Evolutionary conservation across 1,140 invertebrate genomes (phyloP).

Genomic region (Trichomalopsis sarcophagae): DNA sequence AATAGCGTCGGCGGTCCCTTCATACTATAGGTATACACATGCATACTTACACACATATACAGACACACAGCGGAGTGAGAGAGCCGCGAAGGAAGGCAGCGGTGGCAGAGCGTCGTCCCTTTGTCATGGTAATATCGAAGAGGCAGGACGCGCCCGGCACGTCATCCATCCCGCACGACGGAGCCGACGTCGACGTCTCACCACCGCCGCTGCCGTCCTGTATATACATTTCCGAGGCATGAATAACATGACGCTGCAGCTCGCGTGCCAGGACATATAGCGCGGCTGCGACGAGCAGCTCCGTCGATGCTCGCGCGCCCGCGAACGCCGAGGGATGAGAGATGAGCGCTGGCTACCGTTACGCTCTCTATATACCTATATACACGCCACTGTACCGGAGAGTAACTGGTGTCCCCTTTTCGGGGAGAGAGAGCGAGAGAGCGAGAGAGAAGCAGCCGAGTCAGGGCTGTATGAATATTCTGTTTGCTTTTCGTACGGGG

Average conservation of each 20-base stretch:
- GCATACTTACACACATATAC: constrained; percentile 43
- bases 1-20: constrained; percentile 65
- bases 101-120: constrained; percentile 62
- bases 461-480: constrained; percentile 49
- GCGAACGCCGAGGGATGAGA: background rate
- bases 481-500: constrained; percentile 32
- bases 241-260: constrained; percentile 46
- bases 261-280: constrained; percentile 11
- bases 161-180: constrained; percentile 59
- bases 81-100: background rate
- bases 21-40: constrained; percentile 11
- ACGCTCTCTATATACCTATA: background rate
- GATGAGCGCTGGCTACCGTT: constrained; percentile 11
- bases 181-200: constrained; percentile 1
- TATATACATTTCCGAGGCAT: constrained; percentile 15
- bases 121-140: constrained; percentile 69
- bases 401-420: constrained; percentile 6
- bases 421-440: background rate
- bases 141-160: constrained; percentile 13
- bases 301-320: background rate
- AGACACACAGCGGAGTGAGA: background rate
- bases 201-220: background rate
- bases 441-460: background rate
- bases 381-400: background rate
- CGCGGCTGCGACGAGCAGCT: background rate